Evolutionary conservation across 2,888 invertebrate genomes (phyloP).

Genomic region (Acleris laterana): DNA sequence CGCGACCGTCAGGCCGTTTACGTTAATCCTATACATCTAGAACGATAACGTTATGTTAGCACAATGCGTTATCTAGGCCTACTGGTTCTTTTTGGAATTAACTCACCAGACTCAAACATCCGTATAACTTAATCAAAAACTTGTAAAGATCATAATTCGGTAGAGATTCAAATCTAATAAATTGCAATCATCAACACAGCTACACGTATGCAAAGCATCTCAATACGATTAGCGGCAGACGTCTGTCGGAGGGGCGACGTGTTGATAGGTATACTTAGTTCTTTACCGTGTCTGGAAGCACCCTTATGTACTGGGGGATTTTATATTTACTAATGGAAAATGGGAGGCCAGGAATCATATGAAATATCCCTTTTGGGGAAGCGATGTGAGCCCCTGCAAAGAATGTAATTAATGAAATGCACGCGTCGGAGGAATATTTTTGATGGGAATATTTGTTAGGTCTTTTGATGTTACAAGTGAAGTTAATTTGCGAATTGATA

Average conservation of each 20-base stretch:
- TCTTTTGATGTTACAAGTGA: too few relatives aligned
- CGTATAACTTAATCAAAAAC: too few relatives aligned
- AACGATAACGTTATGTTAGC: too few relatives aligned
- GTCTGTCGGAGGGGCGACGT: conserved; percentile 31
- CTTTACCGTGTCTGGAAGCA: conserved; percentile 32
- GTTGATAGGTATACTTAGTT: conserved; percentile 37
- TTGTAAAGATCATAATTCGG: too few relatives aligned
- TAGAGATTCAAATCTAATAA: too few relatives aligned
- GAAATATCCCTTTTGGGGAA: conserved; percentile 25
- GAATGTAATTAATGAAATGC: conserved; percentile 30
- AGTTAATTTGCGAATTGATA: too few relatives aligned
- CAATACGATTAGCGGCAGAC: conserved; percentile 26
- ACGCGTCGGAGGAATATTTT: conserved; percentile 28
- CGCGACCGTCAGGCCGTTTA: too few relatives aligned
- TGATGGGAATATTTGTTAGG: too few relatives aligned
- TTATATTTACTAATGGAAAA: conserved; percentile 13
- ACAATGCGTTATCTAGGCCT: too few relatives aligned
- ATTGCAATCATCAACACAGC: not conserved
- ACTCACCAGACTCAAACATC: too few relatives aligned
- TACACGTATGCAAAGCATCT: conserved; percentile 27
- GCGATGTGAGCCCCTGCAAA: not conserved
- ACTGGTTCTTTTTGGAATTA: too few relatives aligned
- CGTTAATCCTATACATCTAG: too few relatives aligned
- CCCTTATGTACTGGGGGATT: conserved; percentile 33
- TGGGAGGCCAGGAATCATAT: conserved; percentile 15